Conservation (phyloP, 2,888 invertebrate species). For the Griposia aprilina region DNA sequence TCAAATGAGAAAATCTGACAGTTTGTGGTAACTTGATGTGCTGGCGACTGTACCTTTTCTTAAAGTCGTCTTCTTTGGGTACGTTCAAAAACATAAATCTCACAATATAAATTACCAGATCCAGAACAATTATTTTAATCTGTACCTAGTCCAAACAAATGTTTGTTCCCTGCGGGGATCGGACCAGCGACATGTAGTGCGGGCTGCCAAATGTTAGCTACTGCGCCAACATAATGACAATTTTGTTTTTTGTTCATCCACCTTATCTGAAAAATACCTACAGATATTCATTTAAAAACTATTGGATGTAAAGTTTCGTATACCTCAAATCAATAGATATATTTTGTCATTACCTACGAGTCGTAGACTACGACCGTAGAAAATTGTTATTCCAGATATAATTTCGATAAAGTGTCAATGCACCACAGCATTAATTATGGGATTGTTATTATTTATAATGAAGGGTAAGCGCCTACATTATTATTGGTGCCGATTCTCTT, state of each 20-base stretch:
- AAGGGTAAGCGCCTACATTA: neutral
- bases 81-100: neutral
- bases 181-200: neutral
- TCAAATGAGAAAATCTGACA: too few species aligned
- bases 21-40: too few species aligned
- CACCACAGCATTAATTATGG: constrained; percentile 7
- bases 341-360: neutral
- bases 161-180: neutral
- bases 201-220: neutral
- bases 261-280: neutral
- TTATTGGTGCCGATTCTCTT: too few species aligned
- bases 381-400: constrained; percentile 8
- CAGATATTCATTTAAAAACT: neutral
- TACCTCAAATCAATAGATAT: neutral
- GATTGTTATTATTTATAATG: constrained; percentile 13
- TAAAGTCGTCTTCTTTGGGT: neutral
- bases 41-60: neutral
- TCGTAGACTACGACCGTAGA: too few species aligned
- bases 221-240: neutral
- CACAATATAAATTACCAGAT: neutral
- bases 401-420: constrained; percentile 29
- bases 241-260: too few species aligned
- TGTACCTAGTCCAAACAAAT: neutral
- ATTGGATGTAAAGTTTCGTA: neutral
- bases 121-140: neutral